Evolutionary conservation across 2,113 vertebrate species (phyloP).

Genomic region (Elgaria multicarinata): DNA sequence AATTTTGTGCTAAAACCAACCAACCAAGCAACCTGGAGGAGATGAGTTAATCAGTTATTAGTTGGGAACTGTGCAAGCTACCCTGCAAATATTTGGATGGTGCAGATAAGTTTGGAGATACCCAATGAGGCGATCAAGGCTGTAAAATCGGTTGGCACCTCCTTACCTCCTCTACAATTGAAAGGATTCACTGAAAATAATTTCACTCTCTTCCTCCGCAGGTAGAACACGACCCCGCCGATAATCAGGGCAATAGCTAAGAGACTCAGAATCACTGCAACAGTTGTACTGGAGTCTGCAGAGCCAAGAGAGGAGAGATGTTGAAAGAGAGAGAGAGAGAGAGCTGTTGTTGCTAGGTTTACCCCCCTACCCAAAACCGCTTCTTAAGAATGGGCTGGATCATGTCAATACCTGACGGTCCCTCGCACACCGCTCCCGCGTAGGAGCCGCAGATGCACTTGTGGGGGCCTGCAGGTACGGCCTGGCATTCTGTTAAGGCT

Average conservation of each 20-base stretch:
- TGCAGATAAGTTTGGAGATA: not conserved
- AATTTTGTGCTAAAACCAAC: not conserved
- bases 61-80: not conserved
- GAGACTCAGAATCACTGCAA: conserved; percentile 13
- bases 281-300: not conserved
- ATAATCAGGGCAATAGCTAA: not conserved
- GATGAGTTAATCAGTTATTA: not conserved
- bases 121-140: not conserved
- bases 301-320: not conserved
- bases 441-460: conserved; percentile 24
- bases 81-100: not conserved
- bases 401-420: not conserved
- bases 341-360: not conserved
- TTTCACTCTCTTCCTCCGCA: not conserved
- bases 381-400: not conserved
- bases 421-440: conserved; percentile 12
- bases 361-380: not conserved
- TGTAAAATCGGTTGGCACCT: not conserved
- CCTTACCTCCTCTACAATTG: not conserved
- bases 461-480: not conserved
- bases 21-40: not conserved
- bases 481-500: not conserved
- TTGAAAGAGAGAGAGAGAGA: not conserved
- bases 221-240: not conserved
- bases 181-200: not conserved